A percentile compares a stretch with the other conserved stretches of the same genome.
phyloP scores from a whole-genome alignment of 2,888 invertebrate species.

The Galerucella calmariensis region DNA sequence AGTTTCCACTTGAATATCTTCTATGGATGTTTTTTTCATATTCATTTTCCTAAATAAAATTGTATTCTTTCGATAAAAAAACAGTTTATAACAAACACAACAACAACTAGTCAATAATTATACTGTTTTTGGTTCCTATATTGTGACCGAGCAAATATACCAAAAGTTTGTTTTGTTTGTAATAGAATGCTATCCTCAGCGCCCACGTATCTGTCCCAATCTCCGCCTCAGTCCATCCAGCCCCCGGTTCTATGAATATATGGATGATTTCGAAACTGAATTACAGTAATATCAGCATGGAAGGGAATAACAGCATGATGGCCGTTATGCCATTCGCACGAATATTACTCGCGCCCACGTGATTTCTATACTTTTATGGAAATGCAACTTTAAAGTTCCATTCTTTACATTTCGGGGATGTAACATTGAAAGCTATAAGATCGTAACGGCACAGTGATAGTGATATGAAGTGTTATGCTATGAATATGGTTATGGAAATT shows the following conservation, averaged over 20 bases:
- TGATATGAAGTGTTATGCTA: constrained; percentile 16
- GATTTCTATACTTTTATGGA: constrained; percentile 49
- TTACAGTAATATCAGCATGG: constrained; percentile 54
- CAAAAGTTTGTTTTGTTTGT: too few species aligned
- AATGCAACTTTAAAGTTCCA: constrained; percentile 38
- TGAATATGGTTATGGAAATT: constrained; percentile 14
- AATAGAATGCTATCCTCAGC: too few species aligned
- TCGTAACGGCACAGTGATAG: constrained; percentile 5
- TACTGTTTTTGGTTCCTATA: too few species aligned
- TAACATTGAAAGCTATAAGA: constrained; percentile 23
- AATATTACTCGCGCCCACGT: constrained; percentile 49
- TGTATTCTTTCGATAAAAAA: too few species aligned
- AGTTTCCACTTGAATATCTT: too few species aligned
- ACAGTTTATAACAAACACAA: too few species aligned
- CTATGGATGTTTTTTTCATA: too few species aligned
- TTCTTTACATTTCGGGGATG: constrained; percentile 24
- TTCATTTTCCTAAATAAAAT: too few species aligned
- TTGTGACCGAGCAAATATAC: too few species aligned
- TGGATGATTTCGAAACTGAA: constrained; percentile 64
- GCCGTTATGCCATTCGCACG: constrained; percentile 53
- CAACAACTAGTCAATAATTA: too few species aligned
- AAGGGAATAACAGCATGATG: constrained; percentile 31
- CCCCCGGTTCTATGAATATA: constrained; percentile 59
- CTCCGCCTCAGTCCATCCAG: constrained; percentile 22
- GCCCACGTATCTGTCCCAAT: neutral